phyloP scores from a whole-genome alignment of 1,140 invertebrate genomes.

The Pachyrhynchus sulphureomaculatus region DNA sequence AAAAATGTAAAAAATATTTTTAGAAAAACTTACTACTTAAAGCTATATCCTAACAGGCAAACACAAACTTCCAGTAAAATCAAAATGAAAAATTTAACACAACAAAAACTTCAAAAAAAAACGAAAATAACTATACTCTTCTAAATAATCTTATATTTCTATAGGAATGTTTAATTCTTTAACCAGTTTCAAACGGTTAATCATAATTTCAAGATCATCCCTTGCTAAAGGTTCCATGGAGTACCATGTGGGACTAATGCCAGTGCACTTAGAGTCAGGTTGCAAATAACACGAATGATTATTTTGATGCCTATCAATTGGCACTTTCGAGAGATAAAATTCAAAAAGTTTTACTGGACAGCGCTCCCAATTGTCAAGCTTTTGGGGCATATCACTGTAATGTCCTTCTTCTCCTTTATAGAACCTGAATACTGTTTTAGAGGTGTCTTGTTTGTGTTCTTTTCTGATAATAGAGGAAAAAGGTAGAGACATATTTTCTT shows the following conservation, averaged over 20 bases:
- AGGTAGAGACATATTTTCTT: conserved; percentile 89
- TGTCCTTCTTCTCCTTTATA: conserved; percentile 62
- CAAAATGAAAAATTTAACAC: not conserved
- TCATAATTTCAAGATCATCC: conserved; percentile 78
- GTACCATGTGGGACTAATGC: conserved; percentile 91
- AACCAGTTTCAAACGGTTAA: conserved; percentile 83
- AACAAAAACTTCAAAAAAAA: not conserved
- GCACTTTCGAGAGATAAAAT: conserved; percentile 92
- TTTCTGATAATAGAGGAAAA: conserved; percentile 38
- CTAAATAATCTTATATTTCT: conserved; percentile 43
- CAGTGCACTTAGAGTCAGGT: conserved; percentile 84
- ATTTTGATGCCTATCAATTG: conserved; percentile 68
- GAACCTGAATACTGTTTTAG: conserved; percentile 59
- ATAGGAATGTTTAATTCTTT: conserved; percentile 69
- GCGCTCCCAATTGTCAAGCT: conserved; percentile 81
- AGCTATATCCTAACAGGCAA: not conserved
- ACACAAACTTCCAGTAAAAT: not conserved
- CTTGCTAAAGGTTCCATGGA: conserved; percentile 74
- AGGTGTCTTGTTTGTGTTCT: conserved; percentile 69
- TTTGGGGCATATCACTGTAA: conserved; percentile 85
- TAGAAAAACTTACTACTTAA: not conserved
- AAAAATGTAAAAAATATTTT: not conserved
- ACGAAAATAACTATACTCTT: conserved; percentile 39
- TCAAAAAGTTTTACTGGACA: conserved; percentile 92
- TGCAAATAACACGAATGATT: conserved; percentile 86